A percentile compares a stretch with the other conserved stretches of the same genome.
These are phyloP conservation scores for Drosophila auraria DNA, from an alignment of 1,140 invertebrate genomes.

Conservation along the genomic window DNA sequence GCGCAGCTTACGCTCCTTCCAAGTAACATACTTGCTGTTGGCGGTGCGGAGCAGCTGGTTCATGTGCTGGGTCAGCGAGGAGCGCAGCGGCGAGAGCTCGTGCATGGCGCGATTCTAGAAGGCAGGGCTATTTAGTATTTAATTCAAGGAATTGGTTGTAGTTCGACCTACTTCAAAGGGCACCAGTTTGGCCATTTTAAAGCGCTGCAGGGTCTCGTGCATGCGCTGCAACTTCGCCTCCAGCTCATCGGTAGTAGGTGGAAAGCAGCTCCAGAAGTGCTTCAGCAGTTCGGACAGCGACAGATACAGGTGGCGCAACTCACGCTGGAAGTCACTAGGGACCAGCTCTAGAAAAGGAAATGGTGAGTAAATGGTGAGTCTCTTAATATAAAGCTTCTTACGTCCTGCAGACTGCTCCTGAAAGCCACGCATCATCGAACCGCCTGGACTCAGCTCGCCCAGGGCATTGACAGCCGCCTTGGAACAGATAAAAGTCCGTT, in stretches of 20 bases:
- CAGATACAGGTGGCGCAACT: slow-evolving; percentile 93
- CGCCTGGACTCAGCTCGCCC: slow-evolving; percentile 96
- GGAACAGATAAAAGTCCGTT: slow-evolving; percentile 85
- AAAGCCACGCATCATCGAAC: slow-evolving; percentile 95
- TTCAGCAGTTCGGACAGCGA: slow-evolving; percentile 94
- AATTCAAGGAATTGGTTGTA: background rate
- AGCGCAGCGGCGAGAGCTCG: slow-evolving; percentile 91
- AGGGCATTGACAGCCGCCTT: slow-evolving; percentile 92
- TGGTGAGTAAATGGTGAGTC: background rate
- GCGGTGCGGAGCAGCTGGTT: slow-evolving; percentile 93
- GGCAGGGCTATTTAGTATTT: no score
- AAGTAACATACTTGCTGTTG: slow-evolving; percentile 92
- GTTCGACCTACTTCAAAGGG: slow-evolving; percentile 90
- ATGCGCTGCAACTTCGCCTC: slow-evolving; percentile 94
- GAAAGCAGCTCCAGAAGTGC: slow-evolving; percentile 98
- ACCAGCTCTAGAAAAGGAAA: slow-evolving; percentile 89
- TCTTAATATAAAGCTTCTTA: slow-evolving; percentile 86
- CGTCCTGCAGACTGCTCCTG: slow-evolving; percentile 91
- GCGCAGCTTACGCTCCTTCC: slow-evolving; percentile 91
- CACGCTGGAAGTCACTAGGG: slow-evolving; percentile 92
- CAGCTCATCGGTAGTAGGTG: slow-evolving; percentile 91
- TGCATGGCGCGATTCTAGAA: slow-evolving; percentile 90
- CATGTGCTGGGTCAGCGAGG: slow-evolving; percentile 93
- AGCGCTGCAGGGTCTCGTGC: slow-evolving; percentile 94
- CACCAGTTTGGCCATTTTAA: slow-evolving; percentile 93